These are phyloP conservation scores for Pandion haliaetus DNA, from an alignment of 2,113 vertebrate genomes.

Conservation along the genomic window DNA sequence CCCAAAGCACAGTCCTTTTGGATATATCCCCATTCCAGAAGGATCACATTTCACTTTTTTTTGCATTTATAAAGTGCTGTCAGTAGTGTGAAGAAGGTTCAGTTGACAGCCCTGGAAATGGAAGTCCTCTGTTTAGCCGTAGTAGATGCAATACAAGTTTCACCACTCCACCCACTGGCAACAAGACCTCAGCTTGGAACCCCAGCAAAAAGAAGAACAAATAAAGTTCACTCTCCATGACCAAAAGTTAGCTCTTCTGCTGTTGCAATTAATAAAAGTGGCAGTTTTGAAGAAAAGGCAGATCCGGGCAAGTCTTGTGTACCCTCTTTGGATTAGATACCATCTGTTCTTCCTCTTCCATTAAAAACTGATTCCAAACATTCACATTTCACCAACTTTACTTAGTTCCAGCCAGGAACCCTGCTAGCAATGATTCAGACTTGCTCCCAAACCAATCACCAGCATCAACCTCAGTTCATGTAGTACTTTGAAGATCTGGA, in stretches of 20 bases:
- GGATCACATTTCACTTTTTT: constrained; percentile 6
- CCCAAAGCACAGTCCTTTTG: neutral
- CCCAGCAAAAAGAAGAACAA: constrained; percentile 11
- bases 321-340: neutral
- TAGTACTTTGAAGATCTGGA: neutral
- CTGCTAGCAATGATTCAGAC: neutral
- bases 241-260: neutral
- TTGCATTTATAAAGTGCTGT: neutral
- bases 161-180: constrained; percentile 10
- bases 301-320: neutral
- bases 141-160: neutral
- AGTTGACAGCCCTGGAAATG: constrained; percentile 34
- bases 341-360: neutral
- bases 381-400: neutral
- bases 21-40: neutral
- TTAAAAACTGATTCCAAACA: neutral
- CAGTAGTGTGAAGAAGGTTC: constrained; percentile 13
- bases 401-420: neutral
- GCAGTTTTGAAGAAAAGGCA: neutral
- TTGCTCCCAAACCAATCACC: neutral
- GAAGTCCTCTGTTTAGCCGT: neutral
- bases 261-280: neutral
- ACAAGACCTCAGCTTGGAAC: neutral
- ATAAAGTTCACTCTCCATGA: neutral
- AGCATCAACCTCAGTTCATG: neutral